These are phyloP conservation scores for Pandemis cinnamomeana DNA, from an alignment of 2,888 invertebrate species.

Conservation along the genomic window DNA sequence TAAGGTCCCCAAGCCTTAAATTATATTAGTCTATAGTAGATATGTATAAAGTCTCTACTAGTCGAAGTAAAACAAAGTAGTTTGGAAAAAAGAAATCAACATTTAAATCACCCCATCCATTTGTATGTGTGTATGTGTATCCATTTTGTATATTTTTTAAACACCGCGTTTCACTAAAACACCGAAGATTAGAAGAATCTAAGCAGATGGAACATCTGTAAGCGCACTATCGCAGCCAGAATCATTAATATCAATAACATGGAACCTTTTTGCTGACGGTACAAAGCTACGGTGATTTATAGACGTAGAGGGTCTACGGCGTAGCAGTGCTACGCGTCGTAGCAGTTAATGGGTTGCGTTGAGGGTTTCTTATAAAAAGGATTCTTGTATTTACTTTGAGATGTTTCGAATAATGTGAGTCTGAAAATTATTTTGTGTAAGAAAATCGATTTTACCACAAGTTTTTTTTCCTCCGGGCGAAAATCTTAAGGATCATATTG, in stretches of 20 bases:
- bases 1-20: too few species aligned
- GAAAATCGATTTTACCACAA: too few species aligned
- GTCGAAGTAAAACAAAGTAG: too few species aligned
- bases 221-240: not conserved
- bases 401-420: too few species aligned
- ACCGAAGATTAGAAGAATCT: conserved; percentile 2
- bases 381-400: not conserved
- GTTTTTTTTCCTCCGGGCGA: too few species aligned
- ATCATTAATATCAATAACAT: conserved; percentile 40
- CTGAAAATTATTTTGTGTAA: too few species aligned
- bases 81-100: too few species aligned
- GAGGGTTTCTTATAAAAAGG: not conserved
- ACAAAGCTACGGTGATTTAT: conserved; percentile 36
- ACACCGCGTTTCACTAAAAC: conserved; percentile 6
- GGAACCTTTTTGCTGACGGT: conserved; percentile 27
- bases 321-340: conserved; percentile 28
- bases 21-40: too few species aligned
- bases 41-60: too few species aligned
- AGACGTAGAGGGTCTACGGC: conserved; percentile 21
- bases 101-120: too few species aligned
- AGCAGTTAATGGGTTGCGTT: conserved; percentile 11
- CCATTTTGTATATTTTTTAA: not conserved
- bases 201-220: conserved; percentile 33
- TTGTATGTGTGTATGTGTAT: too few species aligned
- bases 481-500: too few species aligned